These are phyloP conservation scores for Lepus timidus DNA, from an alignment of 2,113 vertebrate species.

Conservation along the genomic window DNA sequence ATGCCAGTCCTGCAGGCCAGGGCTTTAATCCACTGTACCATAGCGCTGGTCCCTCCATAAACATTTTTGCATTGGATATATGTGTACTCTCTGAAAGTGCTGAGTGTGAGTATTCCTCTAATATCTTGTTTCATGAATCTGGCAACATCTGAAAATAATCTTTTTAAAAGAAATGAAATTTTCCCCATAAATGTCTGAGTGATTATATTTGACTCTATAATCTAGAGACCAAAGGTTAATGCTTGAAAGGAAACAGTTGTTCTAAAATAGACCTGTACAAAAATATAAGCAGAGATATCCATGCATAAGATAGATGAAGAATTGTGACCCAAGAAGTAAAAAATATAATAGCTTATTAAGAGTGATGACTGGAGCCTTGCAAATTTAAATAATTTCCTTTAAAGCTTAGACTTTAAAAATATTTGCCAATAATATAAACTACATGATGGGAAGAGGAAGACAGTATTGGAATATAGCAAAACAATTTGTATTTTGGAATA, in stretches of 20 bases:
- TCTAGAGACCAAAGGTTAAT: neutral
- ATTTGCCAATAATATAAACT: neutral
- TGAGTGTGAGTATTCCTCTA: neutral
- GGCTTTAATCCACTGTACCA: too few species aligned
- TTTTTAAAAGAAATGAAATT: neutral
- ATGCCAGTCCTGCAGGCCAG: too few species aligned
- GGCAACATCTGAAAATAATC: neutral
- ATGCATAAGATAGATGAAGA: neutral
- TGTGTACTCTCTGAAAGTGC: neutral
- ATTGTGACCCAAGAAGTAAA: neutral
- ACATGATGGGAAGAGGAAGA: neutral
- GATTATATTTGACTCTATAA: neutral
- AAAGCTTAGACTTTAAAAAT: neutral
- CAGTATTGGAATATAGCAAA: neutral
- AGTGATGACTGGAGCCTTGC: neutral
- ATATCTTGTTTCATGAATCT: neutral
- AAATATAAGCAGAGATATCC: neutral
- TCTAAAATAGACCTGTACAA: neutral
- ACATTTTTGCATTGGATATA: neutral
- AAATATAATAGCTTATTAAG: slow-evolving; percentile 22
- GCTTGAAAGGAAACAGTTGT: neutral
- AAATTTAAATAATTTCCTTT: slow-evolving; percentile 23
- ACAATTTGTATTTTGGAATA: neutral
- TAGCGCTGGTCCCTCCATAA: neutral
- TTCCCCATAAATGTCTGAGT: neutral